Conservation (phyloP, 2,113 vertebrate species). For the Pituophis catenifer region DNA sequence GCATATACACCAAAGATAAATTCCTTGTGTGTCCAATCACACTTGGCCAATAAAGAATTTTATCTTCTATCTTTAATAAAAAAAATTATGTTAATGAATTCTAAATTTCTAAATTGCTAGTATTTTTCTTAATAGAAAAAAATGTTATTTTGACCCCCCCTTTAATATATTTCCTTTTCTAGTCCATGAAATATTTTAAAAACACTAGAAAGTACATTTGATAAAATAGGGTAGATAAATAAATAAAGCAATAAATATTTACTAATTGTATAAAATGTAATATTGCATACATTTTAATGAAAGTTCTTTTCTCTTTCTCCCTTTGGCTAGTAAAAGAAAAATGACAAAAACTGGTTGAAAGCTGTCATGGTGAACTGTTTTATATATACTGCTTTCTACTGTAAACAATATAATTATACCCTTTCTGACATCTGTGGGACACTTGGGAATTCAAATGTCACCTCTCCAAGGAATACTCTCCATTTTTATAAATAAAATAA, state of each 20-base stretch:
- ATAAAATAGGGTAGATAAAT: not conserved
- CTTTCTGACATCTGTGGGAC: constrained; percentile 60
- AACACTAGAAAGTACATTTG: not conserved
- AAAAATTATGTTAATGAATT: not conserved
- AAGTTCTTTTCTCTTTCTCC: constrained; percentile 47
- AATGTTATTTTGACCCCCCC: not conserved
- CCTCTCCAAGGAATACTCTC: constrained; percentile 59
- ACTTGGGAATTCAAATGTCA: constrained; percentile 65
- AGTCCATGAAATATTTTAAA: not conserved
- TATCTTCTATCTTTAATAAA: no score
- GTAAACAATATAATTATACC: constrained; percentile 64
- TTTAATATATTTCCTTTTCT: not conserved
- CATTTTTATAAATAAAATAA: constrained; percentile 64
- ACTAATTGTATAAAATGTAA: constrained; percentile 36
- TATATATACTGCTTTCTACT: constrained; percentile 51
- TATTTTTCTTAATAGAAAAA: not conserved
- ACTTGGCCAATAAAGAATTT: no score
- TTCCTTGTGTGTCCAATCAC: no score
- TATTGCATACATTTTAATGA: constrained; percentile 54
- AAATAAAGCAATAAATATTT: constrained; percentile 26
- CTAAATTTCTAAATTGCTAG: not conserved
- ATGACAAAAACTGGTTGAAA: constrained; percentile 62
- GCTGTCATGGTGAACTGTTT: constrained; percentile 61
- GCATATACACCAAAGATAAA: no score
- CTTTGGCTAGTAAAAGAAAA: constrained; percentile 57